Evolutionary conservation across 2,888 invertebrate genomes (phyloP).

Genomic region (Entomobrya proxima): DNA sequence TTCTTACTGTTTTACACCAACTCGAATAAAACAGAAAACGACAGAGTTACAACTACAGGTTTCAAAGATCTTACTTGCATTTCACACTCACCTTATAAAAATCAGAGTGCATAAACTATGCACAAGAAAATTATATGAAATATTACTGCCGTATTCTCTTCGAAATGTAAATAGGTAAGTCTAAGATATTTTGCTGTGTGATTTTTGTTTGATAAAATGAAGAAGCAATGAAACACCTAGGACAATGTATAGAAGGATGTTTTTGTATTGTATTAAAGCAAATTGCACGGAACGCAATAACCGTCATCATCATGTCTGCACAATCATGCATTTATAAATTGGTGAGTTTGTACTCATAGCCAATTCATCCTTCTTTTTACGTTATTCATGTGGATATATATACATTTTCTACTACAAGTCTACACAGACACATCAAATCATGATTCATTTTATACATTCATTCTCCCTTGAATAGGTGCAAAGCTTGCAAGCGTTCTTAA

Average conservation of each 20-base stretch:
- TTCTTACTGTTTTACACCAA: neutral
- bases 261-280: slow-evolving; percentile 16
- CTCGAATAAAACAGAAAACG: neutral
- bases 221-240: neutral
- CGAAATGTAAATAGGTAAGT: neutral
- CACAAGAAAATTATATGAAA: neutral
- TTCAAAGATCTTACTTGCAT: neutral
- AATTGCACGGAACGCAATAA: slow-evolving; percentile 16
- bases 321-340: slow-evolving; percentile 55
- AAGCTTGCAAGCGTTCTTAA: neutral
- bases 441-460: no score
- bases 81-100: neutral
- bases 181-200: no score
- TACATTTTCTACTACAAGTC: neutral
- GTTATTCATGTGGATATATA: no score
- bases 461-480: no score
- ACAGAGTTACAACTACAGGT: neutral
- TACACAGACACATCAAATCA: slow-evolving; percentile 24
- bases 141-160: neutral
- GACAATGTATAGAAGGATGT: neutral
- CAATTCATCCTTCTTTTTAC: slow-evolving; percentile 15
- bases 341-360: slow-evolving; percentile 53
- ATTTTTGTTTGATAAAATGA: no score
- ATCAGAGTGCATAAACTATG: neutral
- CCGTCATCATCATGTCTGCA: slow-evolving; percentile 16